These are phyloP conservation scores for Aegotheles bennettii DNA, from an alignment of 2,113 vertebrate genomes.

Conservation along the genomic window DNA sequence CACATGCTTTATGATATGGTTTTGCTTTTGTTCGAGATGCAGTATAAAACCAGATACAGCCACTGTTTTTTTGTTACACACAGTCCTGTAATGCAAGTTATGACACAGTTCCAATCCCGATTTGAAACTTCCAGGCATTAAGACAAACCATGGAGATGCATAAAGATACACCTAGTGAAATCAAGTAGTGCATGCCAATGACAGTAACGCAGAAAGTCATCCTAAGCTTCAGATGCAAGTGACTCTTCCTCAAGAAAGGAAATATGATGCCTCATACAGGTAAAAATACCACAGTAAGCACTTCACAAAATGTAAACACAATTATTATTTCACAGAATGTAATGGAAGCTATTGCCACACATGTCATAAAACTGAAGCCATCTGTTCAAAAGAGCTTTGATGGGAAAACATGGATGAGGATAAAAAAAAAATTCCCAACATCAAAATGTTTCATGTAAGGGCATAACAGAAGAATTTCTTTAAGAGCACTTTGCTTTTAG, in stretches of 20 bases:
- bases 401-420: background rate
- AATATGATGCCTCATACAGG: background rate
- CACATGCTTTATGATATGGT: background rate
- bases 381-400: background rate
- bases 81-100: background rate
- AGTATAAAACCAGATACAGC: background rate
- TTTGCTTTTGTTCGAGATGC: background rate
- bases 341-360: background rate
- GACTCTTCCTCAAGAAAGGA: background rate
- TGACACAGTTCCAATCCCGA: background rate
- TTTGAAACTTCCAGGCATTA: background rate
- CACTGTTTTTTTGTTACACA: background rate
- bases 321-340: background rate
- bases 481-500: background rate
- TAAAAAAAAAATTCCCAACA: background rate
- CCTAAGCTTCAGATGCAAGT: background rate
- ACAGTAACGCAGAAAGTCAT: background rate
- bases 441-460: background rate
- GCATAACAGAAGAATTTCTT: background rate
- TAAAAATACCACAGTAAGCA: background rate
- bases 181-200: background rate
- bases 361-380: background rate
- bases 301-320: background rate
- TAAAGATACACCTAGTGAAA: background rate
- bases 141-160: background rate